Evolutionary conservation across 2,113 vertebrate species (phyloP), one percentile per base, ranked within the genome.

Genomic region (Aix galericulata): DNA sequence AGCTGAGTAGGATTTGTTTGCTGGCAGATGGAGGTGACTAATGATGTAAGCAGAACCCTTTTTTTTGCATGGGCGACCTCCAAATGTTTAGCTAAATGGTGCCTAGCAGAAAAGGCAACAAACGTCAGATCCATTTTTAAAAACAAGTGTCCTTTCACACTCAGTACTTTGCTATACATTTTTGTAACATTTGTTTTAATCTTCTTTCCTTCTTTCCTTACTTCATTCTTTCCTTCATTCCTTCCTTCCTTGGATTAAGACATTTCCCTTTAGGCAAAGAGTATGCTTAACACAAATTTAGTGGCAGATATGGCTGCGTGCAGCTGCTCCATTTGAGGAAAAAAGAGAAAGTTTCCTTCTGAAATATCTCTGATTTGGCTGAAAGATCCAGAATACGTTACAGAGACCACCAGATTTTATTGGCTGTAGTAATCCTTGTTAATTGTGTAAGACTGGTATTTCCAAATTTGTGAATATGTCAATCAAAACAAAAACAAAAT

Each of bases 1-100:
- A 89, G 74, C 82, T 77, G 78, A 85, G n/a, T 74, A 3, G 20
- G 55, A 76, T 91, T 94, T 94, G 79, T 94, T 84, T 89, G 34
- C 86, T 95, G 84, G 71, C 74, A 89, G 58, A 82, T 71, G 71
- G 84, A 89, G 44, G 48, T 76, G 53, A 46, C 64, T 93, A 77
- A 85, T 44, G 77, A 79, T 85, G 31, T 55, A 83, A 90, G 68
- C 72, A 80, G 67, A 90, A 71, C 22, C 20, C 11, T 22, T 48
- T 48, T 46, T 71, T 94, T 87, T 94, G 29, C 23, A n/a, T 34
- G 50, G 20, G 4, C 0, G 4, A 71, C 31, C 52, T 94, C 80
- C 71, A 88, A 75, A 71, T 25, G 16, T 50, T 93, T 59, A 68
- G 31, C 42, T 95, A 86, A 84, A 55, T 38, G 46, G 50, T 82